phyloP scores from a whole-genome alignment of 2,888 invertebrate species.

The Pimpla rufipes region DNA sequence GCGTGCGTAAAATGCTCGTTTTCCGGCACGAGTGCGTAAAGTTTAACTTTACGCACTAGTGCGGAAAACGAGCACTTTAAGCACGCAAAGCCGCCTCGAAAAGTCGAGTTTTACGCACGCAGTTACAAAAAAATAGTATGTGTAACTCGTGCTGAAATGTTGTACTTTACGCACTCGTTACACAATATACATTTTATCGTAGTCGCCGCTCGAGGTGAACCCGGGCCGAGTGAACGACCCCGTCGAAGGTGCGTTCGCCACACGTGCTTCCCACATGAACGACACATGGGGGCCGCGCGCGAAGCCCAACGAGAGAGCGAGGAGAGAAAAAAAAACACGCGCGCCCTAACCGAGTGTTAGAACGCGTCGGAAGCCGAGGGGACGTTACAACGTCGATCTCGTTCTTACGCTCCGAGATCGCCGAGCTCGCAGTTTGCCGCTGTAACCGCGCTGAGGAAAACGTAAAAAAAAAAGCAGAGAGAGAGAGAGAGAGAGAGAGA shows the following conservation, averaged over 20 bases:
- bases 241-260: conserved; percentile 44
- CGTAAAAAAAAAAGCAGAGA: conserved; percentile 50
- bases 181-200: too few species aligned
- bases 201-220: conserved; percentile 13
- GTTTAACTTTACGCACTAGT: too few species aligned
- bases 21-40: too few species aligned
- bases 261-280: conserved; percentile 63
- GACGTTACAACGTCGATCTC: background rate
- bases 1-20: too few species aligned
- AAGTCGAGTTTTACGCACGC: too few species aligned
- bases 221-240: conserved; percentile 17
- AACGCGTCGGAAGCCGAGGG: background rate
- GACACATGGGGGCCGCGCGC: conserved; percentile 35
- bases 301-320: conserved; percentile 35
- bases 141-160: too few species aligned
- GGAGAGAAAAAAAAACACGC: conserved; percentile 50
- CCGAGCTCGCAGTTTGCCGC: conserved; percentile 48
- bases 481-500: conserved; percentile 71
- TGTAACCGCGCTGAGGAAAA: conserved; percentile 68
- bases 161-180: too few species aligned
- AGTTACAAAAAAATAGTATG: too few species aligned
- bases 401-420: background rate
- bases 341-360: conserved; percentile 40
- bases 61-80: too few species aligned
- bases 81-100: too few species aligned